phyloP scores from a whole-genome alignment of 2,797 vertebrate species.

The Tragelaphus oryx region DNA sequence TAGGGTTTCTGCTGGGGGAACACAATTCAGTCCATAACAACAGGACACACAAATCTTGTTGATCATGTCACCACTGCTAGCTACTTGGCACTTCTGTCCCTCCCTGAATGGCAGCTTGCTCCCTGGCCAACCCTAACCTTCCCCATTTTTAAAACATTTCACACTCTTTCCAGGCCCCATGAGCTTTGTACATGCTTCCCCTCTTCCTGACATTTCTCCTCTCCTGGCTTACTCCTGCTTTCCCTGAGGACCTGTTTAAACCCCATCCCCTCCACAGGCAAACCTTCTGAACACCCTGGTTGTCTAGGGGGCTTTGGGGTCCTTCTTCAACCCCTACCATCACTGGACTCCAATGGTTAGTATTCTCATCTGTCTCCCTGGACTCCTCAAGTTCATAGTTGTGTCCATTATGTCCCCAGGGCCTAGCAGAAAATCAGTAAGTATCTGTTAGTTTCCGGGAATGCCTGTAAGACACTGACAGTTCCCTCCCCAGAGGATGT shows the following conservation, averaged over 20 bases:
- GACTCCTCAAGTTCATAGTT: not conserved
- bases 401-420: not conserved
- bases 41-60: not conserved
- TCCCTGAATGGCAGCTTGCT: not conserved
- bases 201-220: not conserved
- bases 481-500: not conserved
- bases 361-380: not conserved
- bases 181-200: not conserved
- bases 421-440: not conserved
- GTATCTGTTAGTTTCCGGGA: not conserved
- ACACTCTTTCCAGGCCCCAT: not conserved
- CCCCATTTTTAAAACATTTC: not conserved
- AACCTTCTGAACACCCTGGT: not conserved
- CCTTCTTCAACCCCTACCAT: not conserved
- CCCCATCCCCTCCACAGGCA: not conserved
- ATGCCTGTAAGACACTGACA: not conserved
- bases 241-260: not conserved
- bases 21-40: not conserved
- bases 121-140: not conserved
- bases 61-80: not conserved
- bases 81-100: not conserved
- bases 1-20: not conserved
- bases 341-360: not conserved
- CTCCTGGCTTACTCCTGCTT: not conserved
- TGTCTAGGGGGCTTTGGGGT: not conserved